Evolutionary conservation across 2,888 invertebrate species (phyloP), one percentile per base, ranked within the genome.

Genomic region (Chelonus formosanus): DNA sequence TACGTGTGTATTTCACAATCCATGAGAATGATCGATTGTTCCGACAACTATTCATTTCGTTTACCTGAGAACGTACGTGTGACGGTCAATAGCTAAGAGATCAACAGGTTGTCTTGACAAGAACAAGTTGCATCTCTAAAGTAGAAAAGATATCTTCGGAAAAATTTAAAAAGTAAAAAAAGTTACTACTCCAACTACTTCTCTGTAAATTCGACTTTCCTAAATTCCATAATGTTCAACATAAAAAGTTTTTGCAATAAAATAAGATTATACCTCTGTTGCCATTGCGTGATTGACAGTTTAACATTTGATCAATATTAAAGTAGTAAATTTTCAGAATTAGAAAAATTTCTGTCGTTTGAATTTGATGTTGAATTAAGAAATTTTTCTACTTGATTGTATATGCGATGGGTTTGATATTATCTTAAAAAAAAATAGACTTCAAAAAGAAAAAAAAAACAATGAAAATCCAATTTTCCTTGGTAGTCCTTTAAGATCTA

Each of bases 61-160:
- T 52, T 50, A 60, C 60, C 60, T 60, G 60, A 52, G 60, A 52
- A 31, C 36, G 40, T 56, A 61, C 45, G 36, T 66, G 61, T 20
- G 61, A 10, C 57, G 62, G 61, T 61, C 66, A 62, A 61, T 62
- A 34, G 20, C 57, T 48, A 52, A 35, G 20, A 31, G 50, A 56
- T 66, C 66, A 66, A 66, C 66, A 66, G 66, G 66, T 66, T 62
- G 66, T 56, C 32, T 35, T 66, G 66, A 62, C 61, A 66, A 66
- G 66, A 56, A 66, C 34, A 53, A 60, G 43, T 60, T 65, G 59
- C 54, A 65, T 60, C 60, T 47, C 10, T 53, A 31, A 20, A 50
- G 10, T 50, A 7, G 4, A 20, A n/a, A 35, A n/a, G 36, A 47
- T 45, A 35, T 47, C 8, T 6, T 10, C n/a, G 32, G 43, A 43